phyloP scores from a whole-genome alignment of 2,113 vertebrate species.

The Halichoerus grypus region DNA sequence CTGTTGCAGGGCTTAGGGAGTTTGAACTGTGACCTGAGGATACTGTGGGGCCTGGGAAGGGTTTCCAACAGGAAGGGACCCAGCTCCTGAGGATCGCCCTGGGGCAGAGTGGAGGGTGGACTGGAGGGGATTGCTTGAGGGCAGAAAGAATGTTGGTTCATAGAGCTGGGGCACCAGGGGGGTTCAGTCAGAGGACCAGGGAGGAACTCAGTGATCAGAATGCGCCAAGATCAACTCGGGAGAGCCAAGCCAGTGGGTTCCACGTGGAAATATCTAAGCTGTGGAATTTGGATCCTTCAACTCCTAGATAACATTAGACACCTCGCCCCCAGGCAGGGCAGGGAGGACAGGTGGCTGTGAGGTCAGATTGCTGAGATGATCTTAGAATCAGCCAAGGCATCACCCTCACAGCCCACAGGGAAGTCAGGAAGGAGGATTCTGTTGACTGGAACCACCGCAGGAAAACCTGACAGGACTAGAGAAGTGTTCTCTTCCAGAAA shows the following conservation, averaged over 20 bases:
- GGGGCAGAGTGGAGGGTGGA: background rate
- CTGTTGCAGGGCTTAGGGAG: background rate
- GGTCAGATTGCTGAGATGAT: background rate
- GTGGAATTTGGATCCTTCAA: background rate
- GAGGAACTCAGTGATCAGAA: background rate
- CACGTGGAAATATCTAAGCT: background rate
- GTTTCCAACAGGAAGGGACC: background rate
- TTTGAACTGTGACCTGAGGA: background rate
- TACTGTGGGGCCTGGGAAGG: fast-evolving
- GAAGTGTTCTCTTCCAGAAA: background rate
- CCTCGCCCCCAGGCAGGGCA: background rate
- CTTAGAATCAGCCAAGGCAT: too few relatives aligned
- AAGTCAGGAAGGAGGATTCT: background rate
- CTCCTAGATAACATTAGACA: too few relatives aligned
- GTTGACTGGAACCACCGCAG: background rate
- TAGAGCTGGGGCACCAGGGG: background rate
- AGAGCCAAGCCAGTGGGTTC: background rate
- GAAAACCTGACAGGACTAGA: background rate
- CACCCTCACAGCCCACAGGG: too few relatives aligned
- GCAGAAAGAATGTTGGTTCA: background rate
- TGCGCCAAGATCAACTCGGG: background rate
- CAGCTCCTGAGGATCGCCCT: background rate
- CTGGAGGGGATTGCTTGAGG: background rate
- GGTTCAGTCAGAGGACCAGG: background rate
- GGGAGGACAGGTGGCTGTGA: background rate